Conservation (phyloP, 2,113 vertebrate species). For the human region GRCh38 chr15:98333501-98334000, state of each 20-base stretch:
- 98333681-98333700: constrained; percentile 88
- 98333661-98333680: constrained; percentile 86
- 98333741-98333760: not conserved
- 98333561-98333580: constrained; percentile 90
- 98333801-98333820: not conserved
- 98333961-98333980: not conserved
- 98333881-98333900: constrained; percentile 61
- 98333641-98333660: constrained; percentile 91
- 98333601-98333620: constrained; percentile 91
- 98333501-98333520: constrained; percentile 98
- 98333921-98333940: not conserved
- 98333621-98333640: constrained; percentile 94
- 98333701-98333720: not conserved
- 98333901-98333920: not conserved
- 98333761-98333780: constrained; percentile 71
- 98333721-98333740: not conserved
- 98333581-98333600: constrained; percentile 93
- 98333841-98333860: constrained; percentile 34
- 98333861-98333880: constrained; percentile 37
- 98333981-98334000: not conserved
- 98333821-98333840: not conserved
- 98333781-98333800: constrained; percentile 78
- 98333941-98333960: not conserved
- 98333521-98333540: constrained; percentile 98
- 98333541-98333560: constrained; percentile 97